Evolutionary conservation across 2,113 vertebrate genomes (phyloP).

Genomic region (Calonectris borealis): DNA sequence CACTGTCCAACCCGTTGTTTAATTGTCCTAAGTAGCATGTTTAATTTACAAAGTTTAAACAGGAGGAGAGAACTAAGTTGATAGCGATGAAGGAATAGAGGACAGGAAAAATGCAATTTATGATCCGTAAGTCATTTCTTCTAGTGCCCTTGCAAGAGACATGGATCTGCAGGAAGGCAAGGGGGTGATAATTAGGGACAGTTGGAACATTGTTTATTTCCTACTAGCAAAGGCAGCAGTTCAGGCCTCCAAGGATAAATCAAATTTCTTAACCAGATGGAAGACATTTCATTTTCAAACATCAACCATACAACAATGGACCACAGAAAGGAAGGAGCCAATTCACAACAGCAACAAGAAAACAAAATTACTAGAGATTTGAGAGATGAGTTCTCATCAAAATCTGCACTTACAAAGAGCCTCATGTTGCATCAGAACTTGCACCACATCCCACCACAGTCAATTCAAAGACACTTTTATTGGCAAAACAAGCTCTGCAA

Average conservation of each 20-base stretch:
- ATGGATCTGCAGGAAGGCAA: not conserved
- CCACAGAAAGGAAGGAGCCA: constrained; percentile 19
- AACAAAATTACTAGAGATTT: constrained; percentile 38
- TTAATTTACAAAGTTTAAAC: not conserved
- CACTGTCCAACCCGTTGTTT: not conserved
- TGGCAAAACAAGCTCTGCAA: constrained; percentile 54
- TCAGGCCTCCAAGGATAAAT: constrained; percentile 20
- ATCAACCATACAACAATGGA: not conserved
- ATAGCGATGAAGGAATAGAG: not conserved
- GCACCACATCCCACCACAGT: constrained; percentile 18
- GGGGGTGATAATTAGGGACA: constrained; percentile 6
- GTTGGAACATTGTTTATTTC: constrained; percentile 18
- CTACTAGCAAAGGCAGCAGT: constrained; percentile 25
- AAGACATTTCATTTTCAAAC: constrained; percentile 43
- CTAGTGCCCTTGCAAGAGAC: not conserved
- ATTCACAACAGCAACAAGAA: constrained; percentile 44
- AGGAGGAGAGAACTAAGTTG: not conserved
- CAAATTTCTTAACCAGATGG: constrained; percentile 34
- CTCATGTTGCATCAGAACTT: constrained; percentile 11
- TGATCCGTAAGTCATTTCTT: not conserved
- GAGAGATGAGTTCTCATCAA: not conserved
- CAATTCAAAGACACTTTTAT: constrained; percentile 41
- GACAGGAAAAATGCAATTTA: not conserved
- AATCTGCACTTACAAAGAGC: constrained; percentile 12
- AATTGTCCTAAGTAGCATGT: not conserved